These are phyloP conservation scores for Lycopodina hypogea DNA, from an alignment of 37 sponge, comb jelly and placozoan species.

Conservation along the genomic window DNA sequence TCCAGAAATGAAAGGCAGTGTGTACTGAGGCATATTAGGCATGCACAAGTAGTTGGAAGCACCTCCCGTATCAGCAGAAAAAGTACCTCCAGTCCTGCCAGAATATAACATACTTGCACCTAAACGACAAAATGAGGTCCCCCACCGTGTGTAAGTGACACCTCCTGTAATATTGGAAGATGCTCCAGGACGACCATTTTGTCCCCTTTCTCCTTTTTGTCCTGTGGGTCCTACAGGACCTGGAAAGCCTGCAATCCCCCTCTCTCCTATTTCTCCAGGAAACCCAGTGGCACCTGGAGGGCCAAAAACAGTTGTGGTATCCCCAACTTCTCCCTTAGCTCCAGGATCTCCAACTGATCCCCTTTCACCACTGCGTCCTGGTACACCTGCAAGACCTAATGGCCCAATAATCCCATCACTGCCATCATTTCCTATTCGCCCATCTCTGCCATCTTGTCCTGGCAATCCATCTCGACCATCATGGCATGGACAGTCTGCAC, in stretches of 20 bases:
- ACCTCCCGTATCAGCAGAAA: slow-evolving; percentile 11
- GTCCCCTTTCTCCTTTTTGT: background rate
- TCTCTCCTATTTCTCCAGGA: background rate
- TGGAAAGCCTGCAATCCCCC: background rate
- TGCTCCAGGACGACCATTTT: no score
- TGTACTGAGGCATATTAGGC: slow-evolving; percentile 32
- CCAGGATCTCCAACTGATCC: no score
- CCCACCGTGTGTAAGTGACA: slow-evolving; percentile 23
- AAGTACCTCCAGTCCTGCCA: slow-evolving; percentile 15
- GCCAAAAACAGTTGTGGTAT: no score
- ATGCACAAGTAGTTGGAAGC: slow-evolving; percentile 32
- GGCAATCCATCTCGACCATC: no score
- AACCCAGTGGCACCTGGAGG: background rate
- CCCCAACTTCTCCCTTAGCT: no score
- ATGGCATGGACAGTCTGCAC: no score
- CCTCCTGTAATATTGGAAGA: no score
- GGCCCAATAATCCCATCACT: no score
- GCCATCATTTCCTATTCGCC: background rate
- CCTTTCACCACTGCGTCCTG: no score
- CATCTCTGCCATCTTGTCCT: background rate
- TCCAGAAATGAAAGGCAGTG: slow-evolving; percentile 4
- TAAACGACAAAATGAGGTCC: slow-evolving; percentile 7
- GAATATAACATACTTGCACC: background rate
- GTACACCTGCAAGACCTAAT: no score
- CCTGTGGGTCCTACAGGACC: no score